phyloP scores from a whole-genome alignment of 2,113 vertebrate species.

The Amblyornis subalaris region DNA sequence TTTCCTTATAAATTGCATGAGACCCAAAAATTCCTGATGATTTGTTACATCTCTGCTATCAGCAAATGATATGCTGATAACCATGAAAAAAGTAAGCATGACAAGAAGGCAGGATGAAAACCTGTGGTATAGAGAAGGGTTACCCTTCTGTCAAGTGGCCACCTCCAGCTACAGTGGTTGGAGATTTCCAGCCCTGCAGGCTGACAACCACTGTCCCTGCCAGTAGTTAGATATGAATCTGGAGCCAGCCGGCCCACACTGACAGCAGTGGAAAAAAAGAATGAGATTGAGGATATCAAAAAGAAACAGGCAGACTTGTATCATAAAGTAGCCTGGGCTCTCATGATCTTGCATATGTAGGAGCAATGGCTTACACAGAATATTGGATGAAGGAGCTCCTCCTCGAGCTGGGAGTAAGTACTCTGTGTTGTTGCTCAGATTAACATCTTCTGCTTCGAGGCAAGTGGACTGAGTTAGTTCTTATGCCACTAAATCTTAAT shows the following conservation, averaged over 20 bases:
- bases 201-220: not conserved
- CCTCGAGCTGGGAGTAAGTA: not conserved
- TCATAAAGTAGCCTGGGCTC: not conserved
- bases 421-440: not conserved
- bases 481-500: not conserved
- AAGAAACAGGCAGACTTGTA: not conserved
- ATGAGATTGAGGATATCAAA: not conserved
- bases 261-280: not conserved
- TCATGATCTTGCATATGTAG: not conserved
- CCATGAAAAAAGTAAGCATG: not conserved
- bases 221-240: not conserved
- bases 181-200: not conserved
- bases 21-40: not conserved
- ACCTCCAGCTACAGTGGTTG: not conserved
- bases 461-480: not conserved
- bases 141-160: not conserved
- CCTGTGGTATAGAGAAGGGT: not conserved
- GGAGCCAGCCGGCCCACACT: not conserved
- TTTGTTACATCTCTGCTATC: not conserved
- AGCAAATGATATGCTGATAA: not conserved
- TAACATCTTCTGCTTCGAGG: not conserved
- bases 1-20: not conserved
- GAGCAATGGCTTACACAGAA: not conserved
- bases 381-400: not conserved
- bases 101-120: not conserved